A percentile compares a stretch with the other conserved stretches of the same genome.
Evolutionary conservation across 2,113 vertebrate genomes (phyloP).

Genomic region (Thryonomys swinderianus): DNA sequence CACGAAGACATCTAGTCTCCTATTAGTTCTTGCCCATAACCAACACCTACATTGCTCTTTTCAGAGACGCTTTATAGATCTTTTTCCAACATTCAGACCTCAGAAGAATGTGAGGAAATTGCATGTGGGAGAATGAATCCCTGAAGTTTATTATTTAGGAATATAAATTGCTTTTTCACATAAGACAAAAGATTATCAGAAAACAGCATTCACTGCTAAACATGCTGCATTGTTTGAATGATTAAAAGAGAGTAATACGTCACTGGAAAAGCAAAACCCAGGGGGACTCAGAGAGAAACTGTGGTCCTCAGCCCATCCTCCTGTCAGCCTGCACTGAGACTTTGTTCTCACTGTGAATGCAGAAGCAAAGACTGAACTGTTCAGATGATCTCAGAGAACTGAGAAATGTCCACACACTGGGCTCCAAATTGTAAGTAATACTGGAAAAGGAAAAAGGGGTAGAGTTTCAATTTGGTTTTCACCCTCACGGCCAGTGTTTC

Average conservation of each 20-base stretch:
- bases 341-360: neutral
- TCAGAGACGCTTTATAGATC: neutral
- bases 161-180: conserved; percentile 62
- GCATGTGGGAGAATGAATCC: neutral
- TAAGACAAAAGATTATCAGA: conserved; percentile 53
- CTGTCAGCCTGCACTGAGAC: neutral
- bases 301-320: neutral
- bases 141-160: conserved; percentile 58
- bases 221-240: neutral
- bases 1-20: neutral
- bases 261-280: neutral
- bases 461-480: conserved; percentile 12
- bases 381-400: conserved; percentile 35
- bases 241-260: neutral
- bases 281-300: neutral
- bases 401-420: neutral
- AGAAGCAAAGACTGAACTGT: conserved; percentile 7
- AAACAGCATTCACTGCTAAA: conserved; percentile 35
- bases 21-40: neutral
- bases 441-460: neutral
- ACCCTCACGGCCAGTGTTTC: neutral
- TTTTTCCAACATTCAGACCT: conserved; percentile 46
- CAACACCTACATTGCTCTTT: neutral
- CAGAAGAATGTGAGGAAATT: conserved; percentile 52
- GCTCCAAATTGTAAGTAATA: neutral